Evolutionary conservation across 2,888 invertebrate genomes (phyloP).

Genomic region (Amphipyra berbera): DNA sequence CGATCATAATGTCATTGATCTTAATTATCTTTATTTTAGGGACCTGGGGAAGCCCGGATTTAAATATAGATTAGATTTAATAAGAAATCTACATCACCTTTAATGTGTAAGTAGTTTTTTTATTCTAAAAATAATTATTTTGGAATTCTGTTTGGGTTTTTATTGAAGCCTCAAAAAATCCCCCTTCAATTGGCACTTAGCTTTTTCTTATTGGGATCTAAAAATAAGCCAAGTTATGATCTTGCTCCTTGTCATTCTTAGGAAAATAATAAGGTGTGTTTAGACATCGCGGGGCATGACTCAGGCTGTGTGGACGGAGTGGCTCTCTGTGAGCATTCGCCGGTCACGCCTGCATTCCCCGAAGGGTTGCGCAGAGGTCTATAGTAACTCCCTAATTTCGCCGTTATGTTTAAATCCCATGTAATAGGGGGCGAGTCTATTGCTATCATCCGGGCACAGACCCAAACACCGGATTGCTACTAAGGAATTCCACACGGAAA

Average conservation of each 20-base stretch:
- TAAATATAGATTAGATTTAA: conserved; percentile 26
- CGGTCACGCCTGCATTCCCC: too few species aligned
- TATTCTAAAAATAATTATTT: conserved; percentile 9
- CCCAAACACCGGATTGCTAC: too few species aligned
- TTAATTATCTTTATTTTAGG: conserved; percentile 39
- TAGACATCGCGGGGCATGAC: too few species aligned
- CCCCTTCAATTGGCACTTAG: not conserved
- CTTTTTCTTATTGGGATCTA: not conserved
- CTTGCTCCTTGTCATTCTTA: not conserved
- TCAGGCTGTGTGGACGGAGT: too few species aligned
- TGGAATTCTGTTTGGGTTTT: conserved; percentile 30
- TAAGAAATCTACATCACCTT: conserved; percentile 12
- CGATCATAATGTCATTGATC: not conserved
- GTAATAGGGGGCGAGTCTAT: too few species aligned
- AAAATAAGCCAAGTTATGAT: not conserved
- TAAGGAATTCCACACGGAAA: too few species aligned
- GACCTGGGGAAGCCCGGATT: conserved; percentile 35
- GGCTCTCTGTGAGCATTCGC: too few species aligned
- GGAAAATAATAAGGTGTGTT: not conserved
- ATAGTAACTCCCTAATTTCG: too few species aligned
- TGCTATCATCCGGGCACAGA: too few species aligned
- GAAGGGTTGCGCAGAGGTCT: too few species aligned
- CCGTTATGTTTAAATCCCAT: too few species aligned
- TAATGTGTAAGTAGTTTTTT: conserved; percentile 1
- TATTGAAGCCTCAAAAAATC: conserved; percentile 1